These are phyloP conservation scores for Lamellibrachia satsuma DNA, from an alignment of 2,888 invertebrate species.

Conservation along the genomic window DNA sequence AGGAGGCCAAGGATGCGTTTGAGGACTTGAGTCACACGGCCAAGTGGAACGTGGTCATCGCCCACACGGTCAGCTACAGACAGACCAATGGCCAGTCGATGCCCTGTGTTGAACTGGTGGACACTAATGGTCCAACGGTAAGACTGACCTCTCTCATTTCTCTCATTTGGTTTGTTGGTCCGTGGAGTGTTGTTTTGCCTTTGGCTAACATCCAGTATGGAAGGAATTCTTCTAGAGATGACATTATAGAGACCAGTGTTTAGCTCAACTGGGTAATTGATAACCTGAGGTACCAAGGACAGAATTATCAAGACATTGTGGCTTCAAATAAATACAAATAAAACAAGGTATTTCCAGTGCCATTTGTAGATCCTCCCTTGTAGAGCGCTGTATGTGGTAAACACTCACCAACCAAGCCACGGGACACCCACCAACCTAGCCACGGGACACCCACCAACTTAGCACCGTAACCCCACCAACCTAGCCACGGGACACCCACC, in stretches of 20 bases:
- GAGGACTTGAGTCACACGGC: constrained; percentile 65
- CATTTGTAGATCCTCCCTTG: no score
- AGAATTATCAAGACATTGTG: neutral
- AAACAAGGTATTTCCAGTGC: no score
- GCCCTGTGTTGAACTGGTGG: constrained; percentile 83
- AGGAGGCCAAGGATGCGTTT: constrained; percentile 58
- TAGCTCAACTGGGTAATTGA: neutral
- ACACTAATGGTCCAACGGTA: constrained; percentile 74
- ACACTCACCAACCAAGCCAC: no score
- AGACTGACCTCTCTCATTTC: neutral
- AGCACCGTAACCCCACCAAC: no score
- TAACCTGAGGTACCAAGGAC: neutral
- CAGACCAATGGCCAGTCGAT: constrained; percentile 70
- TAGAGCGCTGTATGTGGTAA: no score
- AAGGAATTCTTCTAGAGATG: neutral
- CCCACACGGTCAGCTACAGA: constrained; percentile 78
- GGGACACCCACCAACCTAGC: no score
- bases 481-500: no score
- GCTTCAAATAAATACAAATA: neutral
- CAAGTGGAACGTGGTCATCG: constrained; percentile 82
- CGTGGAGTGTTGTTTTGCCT: constrained; percentile 20
- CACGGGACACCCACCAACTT: no score
- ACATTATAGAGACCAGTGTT: neutral
- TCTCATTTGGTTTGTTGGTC: neutral
- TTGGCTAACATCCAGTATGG: neutral